Conservation (phyloP, 2,888 invertebrate genomes). For the Lepidochrysops patricia region DNA sequence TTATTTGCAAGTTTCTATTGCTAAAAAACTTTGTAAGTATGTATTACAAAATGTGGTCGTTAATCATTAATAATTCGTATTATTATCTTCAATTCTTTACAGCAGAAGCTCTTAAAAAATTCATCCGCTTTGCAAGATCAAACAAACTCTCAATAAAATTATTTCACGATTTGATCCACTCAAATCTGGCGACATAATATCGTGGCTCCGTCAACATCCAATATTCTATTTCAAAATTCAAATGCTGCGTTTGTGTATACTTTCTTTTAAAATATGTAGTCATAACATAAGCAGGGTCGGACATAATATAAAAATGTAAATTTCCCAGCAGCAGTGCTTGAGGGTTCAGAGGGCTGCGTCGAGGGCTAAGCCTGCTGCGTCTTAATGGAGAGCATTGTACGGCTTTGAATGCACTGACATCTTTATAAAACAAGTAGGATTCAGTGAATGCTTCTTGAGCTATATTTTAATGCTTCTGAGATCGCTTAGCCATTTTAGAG, state of each 20-base stretch:
- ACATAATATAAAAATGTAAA: neutral
- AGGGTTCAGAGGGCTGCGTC: neutral
- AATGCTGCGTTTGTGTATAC: too few relatives aligned
- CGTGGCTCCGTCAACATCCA: too few relatives aligned
- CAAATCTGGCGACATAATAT: too few relatives aligned
- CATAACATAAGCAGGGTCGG: neutral
- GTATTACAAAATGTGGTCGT: too few relatives aligned
- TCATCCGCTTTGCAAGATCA: too few relatives aligned
- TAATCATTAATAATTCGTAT: too few relatives aligned
- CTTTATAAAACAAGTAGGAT: constrained; percentile 7
- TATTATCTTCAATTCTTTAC: too few relatives aligned
- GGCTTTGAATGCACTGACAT: constrained; percentile 9
- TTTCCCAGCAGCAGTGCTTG: neutral
- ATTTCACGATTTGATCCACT: too few relatives aligned
- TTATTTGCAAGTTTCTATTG: neutral
- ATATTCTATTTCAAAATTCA: too few relatives aligned
- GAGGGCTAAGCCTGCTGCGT: constrained; percentile 2
- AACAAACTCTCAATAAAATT: too few relatives aligned
- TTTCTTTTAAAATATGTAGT: neutral
- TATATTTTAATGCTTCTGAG: neutral
- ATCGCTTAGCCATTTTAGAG: neutral
- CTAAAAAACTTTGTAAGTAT: neutral
- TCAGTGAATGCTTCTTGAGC: neutral
- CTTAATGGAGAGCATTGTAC: constrained; percentile 11
- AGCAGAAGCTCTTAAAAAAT: too few relatives aligned